phyloP scores from a whole-genome alignment of 2,888 invertebrate genomes.

The Eupeodes latifasciatus region DNA sequence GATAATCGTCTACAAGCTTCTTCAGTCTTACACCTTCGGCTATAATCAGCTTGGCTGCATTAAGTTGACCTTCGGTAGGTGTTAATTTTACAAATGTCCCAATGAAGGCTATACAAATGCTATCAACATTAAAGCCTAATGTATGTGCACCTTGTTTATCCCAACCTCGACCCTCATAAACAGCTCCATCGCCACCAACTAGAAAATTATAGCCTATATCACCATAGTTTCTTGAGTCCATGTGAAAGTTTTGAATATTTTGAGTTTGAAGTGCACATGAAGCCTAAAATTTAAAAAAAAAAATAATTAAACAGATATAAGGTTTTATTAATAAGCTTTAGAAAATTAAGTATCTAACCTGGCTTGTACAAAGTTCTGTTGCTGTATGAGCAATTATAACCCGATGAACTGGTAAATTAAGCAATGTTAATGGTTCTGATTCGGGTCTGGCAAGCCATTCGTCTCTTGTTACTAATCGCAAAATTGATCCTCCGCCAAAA shows the following conservation, averaged over 20 bases:
- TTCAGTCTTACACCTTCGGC: constrained; percentile 86
- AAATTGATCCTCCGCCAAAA: constrained; percentile 80
- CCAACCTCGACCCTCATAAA: constrained; percentile 91
- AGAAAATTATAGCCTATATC: constrained; percentile 92
- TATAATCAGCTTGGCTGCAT: constrained; percentile 87
- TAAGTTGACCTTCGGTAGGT: constrained; percentile 86
- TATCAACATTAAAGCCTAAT: constrained; percentile 87
- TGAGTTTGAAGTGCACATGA: constrained; percentile 85
- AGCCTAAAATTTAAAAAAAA: constrained; percentile 85
- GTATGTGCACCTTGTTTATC: constrained; percentile 89
- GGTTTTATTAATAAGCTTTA: background rate
- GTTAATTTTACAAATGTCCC: constrained; percentile 87
- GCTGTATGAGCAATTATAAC: constrained; percentile 89
- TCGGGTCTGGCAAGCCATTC: constrained; percentile 90
- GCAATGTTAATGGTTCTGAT: constrained; percentile 81
- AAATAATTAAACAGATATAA: background rate
- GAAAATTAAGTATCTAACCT: constrained; percentile 82
- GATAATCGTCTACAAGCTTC: constrained; percentile 87
- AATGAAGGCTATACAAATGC: constrained; percentile 90
- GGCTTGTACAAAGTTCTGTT: constrained; percentile 86
- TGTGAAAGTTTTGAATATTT: constrained; percentile 87
- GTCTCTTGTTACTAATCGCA: constrained; percentile 86
- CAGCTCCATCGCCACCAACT: constrained; percentile 90
- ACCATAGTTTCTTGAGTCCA: constrained; percentile 87
- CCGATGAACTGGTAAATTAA: constrained; percentile 85